Percentiles rank a stretch among this genome's conserved stretches.
phyloP scores from a whole-genome alignment of 2,888 invertebrate genomes.

The Drosophila koepferae region DNA sequence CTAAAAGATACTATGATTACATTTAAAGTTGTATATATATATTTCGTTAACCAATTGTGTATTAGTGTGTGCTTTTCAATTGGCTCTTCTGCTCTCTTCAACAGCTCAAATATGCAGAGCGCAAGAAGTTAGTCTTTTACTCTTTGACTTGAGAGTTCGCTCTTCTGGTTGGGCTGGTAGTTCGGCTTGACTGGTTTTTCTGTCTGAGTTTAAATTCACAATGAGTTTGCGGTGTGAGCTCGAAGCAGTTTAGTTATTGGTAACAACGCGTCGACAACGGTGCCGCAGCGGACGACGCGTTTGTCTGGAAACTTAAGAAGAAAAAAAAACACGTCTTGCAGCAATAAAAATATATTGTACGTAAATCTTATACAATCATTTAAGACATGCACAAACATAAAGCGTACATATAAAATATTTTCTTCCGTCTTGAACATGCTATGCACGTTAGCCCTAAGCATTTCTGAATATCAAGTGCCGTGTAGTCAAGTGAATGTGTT shows the following conservation, averaged over 20 bases:
- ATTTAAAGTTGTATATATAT: not conserved
- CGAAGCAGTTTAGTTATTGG: conserved; percentile 61
- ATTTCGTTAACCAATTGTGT: not conserved
- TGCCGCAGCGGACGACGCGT: conserved; percentile 27
- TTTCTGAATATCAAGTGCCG: conserved; percentile 32
- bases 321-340: conserved; percentile 36
- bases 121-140: conserved; percentile 13
- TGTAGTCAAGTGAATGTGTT: conserved; percentile 24
- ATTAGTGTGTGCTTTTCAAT: not conserved
- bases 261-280: conserved; percentile 50
- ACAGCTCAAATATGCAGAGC: not conserved
- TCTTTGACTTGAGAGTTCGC: conserved; percentile 23
- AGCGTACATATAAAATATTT: conserved; percentile 10
- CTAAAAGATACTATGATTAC: not conserved
- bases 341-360: conserved; percentile 44
- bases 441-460: conserved; percentile 1
- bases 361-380: conserved; percentile 24
- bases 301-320: conserved; percentile 4
- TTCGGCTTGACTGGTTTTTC: conserved; percentile 56
- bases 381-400: conserved; percentile 8
- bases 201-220: conserved; percentile 42
- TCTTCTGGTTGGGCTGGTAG: conserved; percentile 17
- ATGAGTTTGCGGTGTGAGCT: conserved; percentile 35
- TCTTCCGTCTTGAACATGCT: conserved; percentile 8
- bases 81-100: conserved; percentile 8